These are phyloP conservation scores for Cydia pomonella DNA, from an alignment of 1,140 invertebrate genomes.

Conservation along the genomic window DNA sequence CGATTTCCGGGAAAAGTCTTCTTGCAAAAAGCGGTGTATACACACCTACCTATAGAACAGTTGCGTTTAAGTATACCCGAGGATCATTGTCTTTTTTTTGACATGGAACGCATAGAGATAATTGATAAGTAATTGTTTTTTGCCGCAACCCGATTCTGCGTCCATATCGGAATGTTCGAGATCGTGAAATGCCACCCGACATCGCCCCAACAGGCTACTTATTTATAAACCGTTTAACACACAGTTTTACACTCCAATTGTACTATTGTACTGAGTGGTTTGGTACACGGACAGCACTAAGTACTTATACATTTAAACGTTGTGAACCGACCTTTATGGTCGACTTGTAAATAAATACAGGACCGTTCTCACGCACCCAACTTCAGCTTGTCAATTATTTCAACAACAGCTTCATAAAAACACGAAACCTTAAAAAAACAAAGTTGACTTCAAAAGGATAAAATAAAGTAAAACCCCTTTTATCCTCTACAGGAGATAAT, in stretches of 20 bases:
- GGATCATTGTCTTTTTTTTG: conserved; percentile 5
- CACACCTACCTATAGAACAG: too few relatives aligned
- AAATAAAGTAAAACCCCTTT: too few relatives aligned
- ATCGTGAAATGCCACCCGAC: conserved; percentile 58
- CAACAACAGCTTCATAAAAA: not conserved
- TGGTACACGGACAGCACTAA: not conserved
- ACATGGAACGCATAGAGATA: conserved; percentile 38
- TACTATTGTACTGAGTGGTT: conserved; percentile 7
- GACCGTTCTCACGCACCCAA: conserved; percentile 12
- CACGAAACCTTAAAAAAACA: not conserved
- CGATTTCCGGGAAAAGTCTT: too few relatives aligned
- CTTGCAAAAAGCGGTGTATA: too few relatives aligned
- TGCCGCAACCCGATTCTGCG: conserved; percentile 42
- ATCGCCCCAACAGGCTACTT: conserved; percentile 43
- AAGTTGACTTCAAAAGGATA: too few relatives aligned
- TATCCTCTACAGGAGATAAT: too few relatives aligned
- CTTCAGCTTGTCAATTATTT: not conserved
- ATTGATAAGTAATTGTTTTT: conserved; percentile 52
- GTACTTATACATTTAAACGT: not conserved
- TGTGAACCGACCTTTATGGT: not conserved
- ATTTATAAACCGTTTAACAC: conserved; percentile 44
- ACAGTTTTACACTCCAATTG: conserved; percentile 26
- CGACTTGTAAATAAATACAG: conserved; percentile 7
- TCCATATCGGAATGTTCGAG: conserved; percentile 53
- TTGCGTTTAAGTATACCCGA: not conserved